phyloP scores from a whole-genome alignment of 2,888 invertebrate species.

The Elmis aenea region DNA sequence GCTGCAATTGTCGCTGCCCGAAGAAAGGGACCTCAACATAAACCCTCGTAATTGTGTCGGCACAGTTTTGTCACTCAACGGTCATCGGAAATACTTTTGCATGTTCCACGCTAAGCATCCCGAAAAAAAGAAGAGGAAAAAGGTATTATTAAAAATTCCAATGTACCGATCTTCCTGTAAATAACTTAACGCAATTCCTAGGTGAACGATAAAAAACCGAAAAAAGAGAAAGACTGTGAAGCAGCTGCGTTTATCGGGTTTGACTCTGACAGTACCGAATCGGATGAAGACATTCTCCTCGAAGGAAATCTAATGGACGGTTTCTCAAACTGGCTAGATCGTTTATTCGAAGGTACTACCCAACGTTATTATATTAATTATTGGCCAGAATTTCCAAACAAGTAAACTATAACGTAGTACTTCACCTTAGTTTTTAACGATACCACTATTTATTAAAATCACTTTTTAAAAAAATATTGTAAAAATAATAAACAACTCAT shows the following conservation, averaged over 20 bases:
- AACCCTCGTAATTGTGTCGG: slow-evolving; percentile 97
- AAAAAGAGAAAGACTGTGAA: slow-evolving; percentile 60
- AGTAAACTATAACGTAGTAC: no score
- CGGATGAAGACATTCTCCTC: slow-evolving; percentile 50
- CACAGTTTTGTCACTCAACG: slow-evolving; percentile 92
- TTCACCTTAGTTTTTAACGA: no score
- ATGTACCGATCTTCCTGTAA: neutral
- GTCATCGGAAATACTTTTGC: slow-evolving; percentile 95
- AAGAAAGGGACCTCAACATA: slow-evolving; percentile 76
- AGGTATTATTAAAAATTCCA: slow-evolving; percentile 42
- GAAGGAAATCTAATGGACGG: slow-evolving; percentile 71
- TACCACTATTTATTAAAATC: no score
- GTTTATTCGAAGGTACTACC: slow-evolving; percentile 93
- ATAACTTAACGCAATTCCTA: neutral
- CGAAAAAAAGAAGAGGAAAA: slow-evolving; percentile 64
- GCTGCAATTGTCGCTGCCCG: slow-evolving; percentile 79
- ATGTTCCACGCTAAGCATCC: slow-evolving; percentile 98
- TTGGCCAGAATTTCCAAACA: slow-evolving; percentile 95
- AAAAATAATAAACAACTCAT: no score
- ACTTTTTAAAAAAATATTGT: no score
- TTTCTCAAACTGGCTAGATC: slow-evolving; percentile 93
- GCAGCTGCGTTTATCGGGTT: slow-evolving; percentile 84
- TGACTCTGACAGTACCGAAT: slow-evolving; percentile 64
- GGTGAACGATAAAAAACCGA: slow-evolving; percentile 5
- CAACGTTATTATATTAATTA: slow-evolving; percentile 94